These are phyloP conservation scores for Macrostomum cliftonense DNA, from an alignment of 2,888 invertebrate genomes.

Conservation along the genomic window DNA sequence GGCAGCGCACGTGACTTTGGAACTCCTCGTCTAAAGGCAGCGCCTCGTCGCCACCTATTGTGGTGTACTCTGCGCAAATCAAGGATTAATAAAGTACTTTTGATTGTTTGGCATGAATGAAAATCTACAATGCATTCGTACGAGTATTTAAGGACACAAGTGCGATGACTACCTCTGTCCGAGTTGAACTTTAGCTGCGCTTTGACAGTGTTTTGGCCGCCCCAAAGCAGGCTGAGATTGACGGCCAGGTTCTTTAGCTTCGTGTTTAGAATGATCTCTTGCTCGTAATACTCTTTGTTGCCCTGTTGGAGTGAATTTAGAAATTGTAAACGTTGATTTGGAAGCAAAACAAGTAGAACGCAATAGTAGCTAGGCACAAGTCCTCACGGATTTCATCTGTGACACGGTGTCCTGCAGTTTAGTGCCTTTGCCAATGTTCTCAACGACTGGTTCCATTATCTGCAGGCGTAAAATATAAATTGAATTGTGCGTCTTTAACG, in stretches of 20 bases:
- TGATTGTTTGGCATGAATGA: too few relatives aligned
- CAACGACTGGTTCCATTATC: constrained; percentile 9
- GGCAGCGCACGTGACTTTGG: constrained; percentile 18
- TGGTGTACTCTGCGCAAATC: constrained; percentile 18
- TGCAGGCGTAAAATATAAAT: neutral
- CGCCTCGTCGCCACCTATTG: constrained; percentile 19
- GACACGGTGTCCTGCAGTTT: constrained; percentile 4
- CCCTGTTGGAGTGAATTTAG: constrained; percentile 7
- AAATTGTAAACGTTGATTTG: neutral
- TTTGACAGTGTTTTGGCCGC: constrained; percentile 32
- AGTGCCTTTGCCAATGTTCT: constrained; percentile 5
- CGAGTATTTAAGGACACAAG: too few relatives aligned
- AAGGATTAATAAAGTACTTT: too few relatives aligned
- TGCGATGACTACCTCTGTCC: constrained; percentile 13
- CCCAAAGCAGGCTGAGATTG: constrained; percentile 29
- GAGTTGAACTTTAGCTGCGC: constrained; percentile 29
- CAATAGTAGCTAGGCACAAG: too few relatives aligned
- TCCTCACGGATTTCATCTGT: constrained; percentile 7
- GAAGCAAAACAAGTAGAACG: too few relatives aligned
- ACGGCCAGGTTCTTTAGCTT: constrained; percentile 29
- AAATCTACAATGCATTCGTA: too few relatives aligned
- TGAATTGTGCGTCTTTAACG: too few relatives aligned
- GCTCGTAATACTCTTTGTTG: constrained; percentile 23
- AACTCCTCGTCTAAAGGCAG: constrained; percentile 20
- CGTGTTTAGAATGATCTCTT: constrained; percentile 31